These are phyloP conservation scores for Antennarius striatus DNA, from an alignment of 2,113 vertebrate genomes.

Conservation along the genomic window DNA sequence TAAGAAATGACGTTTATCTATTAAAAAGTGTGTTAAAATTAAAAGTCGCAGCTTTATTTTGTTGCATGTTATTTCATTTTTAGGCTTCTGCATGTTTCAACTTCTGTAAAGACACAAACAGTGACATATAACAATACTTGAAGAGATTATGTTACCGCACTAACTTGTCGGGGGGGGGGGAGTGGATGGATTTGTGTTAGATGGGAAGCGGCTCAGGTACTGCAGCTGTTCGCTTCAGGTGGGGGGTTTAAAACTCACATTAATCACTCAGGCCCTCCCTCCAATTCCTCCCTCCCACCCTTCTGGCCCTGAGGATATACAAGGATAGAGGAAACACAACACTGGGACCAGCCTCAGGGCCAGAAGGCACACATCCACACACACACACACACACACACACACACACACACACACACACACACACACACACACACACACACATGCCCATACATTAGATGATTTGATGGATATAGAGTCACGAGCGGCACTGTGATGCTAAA, in stretches of 20 bases:
- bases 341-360: conserved; percentile 51
- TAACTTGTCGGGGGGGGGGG: neutral
- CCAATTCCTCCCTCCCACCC: neutral
- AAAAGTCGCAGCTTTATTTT: too few species aligned
- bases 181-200: conserved; percentile 12
- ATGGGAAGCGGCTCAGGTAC: conserved; percentile 9
- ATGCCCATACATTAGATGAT: conserved; percentile 36
- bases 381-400: conserved; percentile 16
- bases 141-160: conserved; percentile 1
- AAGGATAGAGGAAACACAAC: conserved; percentile 54
- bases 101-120: too few species aligned
- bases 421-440: conserved; percentile 18
- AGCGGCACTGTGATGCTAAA: conserved; percentile 54
- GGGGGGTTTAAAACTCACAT: conserved; percentile 37
- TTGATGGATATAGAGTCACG: conserved; percentile 48
- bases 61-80: too few species aligned
- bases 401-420: conserved; percentile 17
- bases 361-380: conserved; percentile 1
- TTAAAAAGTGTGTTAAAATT: too few species aligned
- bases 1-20: too few species aligned
- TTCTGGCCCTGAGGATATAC: conserved; percentile 34
- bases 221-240: conserved; percentile 40
- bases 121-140: too few species aligned
- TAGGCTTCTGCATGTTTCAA: too few species aligned
- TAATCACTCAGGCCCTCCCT: conserved; percentile 35